A percentile compares a stretch with the other conserved stretches of the same genome.
Conservation (phyloP, 2,113 vertebrate species). For the Garra rufa region DNA sequence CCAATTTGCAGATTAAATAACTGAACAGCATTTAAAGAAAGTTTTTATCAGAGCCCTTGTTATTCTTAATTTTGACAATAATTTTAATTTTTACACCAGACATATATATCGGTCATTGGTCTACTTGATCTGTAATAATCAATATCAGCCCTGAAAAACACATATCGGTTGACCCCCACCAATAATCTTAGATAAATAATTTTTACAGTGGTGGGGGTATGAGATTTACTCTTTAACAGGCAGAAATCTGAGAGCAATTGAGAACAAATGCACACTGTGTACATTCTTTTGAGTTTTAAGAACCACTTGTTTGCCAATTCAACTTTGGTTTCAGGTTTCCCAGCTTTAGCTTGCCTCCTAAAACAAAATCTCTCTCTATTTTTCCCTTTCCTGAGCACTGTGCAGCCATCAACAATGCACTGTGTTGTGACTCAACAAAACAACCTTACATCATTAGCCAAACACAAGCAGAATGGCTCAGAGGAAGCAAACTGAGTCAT, state of each 20-base stretch:
- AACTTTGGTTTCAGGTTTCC: background rate
- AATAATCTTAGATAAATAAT: background rate
- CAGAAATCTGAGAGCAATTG: slow-evolving; percentile 61
- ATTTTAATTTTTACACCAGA: too few relatives aligned
- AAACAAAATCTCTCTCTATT: background rate
- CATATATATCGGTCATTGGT: too few relatives aligned
- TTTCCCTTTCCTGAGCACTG: background rate
- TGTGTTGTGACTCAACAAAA: slow-evolving; percentile 7
- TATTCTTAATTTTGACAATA: too few relatives aligned
- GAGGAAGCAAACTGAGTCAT: slow-evolving; percentile 26
- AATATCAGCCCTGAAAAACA: too few relatives aligned
- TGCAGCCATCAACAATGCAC: background rate
- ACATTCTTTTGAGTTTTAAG: background rate
- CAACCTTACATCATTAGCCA: slow-evolving; percentile 16
- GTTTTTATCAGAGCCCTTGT: too few relatives aligned
- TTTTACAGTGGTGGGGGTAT: background rate
- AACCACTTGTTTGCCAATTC: background rate
- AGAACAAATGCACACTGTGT: slow-evolving; percentile 60
- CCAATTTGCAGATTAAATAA: too few relatives aligned
- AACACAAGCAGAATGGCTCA: background rate
- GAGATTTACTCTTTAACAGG: slow-evolving; percentile 56
- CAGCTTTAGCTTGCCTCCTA: background rate
- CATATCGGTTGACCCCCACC: too few relatives aligned
- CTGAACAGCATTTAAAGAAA: too few relatives aligned
- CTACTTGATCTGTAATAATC: too few relatives aligned